phyloP scores from a whole-genome alignment of 53 echinoderm and acorn worm genomes.

The Luidia sarsii region DNA sequence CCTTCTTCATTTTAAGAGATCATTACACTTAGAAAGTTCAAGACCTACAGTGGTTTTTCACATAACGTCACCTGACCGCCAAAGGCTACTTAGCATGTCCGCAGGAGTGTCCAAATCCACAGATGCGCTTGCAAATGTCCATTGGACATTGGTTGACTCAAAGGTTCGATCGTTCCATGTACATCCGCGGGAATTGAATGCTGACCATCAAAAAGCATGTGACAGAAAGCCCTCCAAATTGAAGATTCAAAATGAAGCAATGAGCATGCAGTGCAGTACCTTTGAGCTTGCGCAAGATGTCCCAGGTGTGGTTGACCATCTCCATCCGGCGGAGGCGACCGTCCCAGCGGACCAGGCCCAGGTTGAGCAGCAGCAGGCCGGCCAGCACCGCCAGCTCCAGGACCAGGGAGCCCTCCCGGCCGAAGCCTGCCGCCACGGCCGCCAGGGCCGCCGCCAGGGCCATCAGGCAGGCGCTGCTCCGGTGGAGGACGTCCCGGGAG shows the following conservation, averaged over 20 bases:
- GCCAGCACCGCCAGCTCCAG: constrained; percentile 68
- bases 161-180: too few relatives aligned
- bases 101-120: too few relatives aligned
- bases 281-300: constrained; percentile 65
- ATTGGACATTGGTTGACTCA: too few relatives aligned
- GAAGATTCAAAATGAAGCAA: too few relatives aligned
- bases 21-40: too few relatives aligned
- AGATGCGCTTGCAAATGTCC: too few relatives aligned
- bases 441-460: constrained; percentile 45
- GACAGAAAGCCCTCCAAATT: too few relatives aligned
- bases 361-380: constrained; percentile 61
- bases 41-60: too few relatives aligned
- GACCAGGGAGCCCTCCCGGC: constrained; percentile 47
- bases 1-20: background rate
- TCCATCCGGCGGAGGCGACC: constrained; percentile 65
- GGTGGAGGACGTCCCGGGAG: constrained; percentile 49
- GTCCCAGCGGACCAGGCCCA: constrained; percentile 75
- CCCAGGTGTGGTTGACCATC: constrained; percentile 61
- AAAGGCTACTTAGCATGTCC: too few relatives aligned
- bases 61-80: too few relatives aligned
- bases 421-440: constrained; percentile 47
- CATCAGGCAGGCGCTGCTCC: constrained; percentile 54
- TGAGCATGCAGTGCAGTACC: constrained; percentile 56
- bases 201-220: too few relatives aligned
- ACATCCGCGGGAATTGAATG: too few relatives aligned